phyloP scores from a whole-genome alignment of 2,797 vertebrate genomes.

The Mus minutoides region DNA sequence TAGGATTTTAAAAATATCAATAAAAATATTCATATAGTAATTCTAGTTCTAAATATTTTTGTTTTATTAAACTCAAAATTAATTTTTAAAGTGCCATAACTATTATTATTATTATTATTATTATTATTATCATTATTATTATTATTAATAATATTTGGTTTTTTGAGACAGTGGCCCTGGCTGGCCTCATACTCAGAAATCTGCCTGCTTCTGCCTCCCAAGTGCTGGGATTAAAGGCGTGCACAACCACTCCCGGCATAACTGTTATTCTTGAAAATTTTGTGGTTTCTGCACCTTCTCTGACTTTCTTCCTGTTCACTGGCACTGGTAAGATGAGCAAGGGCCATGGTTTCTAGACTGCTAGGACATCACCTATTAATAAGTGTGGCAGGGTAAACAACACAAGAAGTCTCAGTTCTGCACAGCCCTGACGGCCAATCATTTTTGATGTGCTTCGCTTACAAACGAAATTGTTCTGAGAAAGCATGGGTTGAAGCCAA shows the following conservation, averaged over 20 bases:
- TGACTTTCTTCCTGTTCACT: neutral
- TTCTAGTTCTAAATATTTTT: neutral
- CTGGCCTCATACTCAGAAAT: neutral
- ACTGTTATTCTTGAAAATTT: neutral
- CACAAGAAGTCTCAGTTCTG: neutral
- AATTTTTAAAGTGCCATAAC: neutral
- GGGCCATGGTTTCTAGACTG: neutral
- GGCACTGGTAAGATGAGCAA: no score
- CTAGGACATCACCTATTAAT: neutral
- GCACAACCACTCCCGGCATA: no score
- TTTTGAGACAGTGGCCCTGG: no score
- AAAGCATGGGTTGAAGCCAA: neutral
- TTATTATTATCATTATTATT: no score
- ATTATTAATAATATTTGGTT: no score
- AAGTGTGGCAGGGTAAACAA: neutral
- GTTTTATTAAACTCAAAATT: neutral
- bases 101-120: no score
- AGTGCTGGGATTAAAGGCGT: no score
- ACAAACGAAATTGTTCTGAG: neutral
- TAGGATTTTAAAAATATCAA: neutral
- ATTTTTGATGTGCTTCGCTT: neutral
- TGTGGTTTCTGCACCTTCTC: neutral
- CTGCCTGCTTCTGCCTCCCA: no score
- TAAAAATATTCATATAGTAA: neutral
- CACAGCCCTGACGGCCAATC: neutral